Percentiles rank a stretch among this genome's conserved stretches.
phyloP scores from a whole-genome alignment of 23 tunicate species.

The Halocynthia roretzi region DNA sequence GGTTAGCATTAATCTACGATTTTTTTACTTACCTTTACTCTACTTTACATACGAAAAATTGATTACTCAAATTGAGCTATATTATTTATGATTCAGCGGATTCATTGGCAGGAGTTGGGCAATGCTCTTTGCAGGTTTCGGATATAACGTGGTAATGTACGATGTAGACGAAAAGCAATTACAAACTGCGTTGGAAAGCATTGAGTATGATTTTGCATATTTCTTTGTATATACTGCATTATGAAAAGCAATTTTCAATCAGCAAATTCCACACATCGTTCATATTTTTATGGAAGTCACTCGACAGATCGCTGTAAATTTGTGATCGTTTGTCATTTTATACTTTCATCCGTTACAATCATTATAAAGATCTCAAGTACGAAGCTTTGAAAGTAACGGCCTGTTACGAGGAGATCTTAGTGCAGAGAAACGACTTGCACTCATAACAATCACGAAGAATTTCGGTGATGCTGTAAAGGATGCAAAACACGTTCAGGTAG shows the following conservation, averaged over 20 bases:
- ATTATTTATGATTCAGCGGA: slow-evolving; percentile 45
- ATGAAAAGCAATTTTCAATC: too few relatives aligned
- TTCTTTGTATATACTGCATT: neutral
- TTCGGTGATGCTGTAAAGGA: slow-evolving; percentile 47
- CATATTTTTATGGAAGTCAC: too few relatives aligned
- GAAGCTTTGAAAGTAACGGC: slow-evolving; percentile 42
- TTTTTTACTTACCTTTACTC: too few relatives aligned
- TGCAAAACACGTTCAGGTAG: slow-evolving; percentile 74
- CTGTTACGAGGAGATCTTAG: slow-evolving; percentile 63
- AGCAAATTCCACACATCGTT: too few relatives aligned
- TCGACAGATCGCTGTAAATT: too few relatives aligned
- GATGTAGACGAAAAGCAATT: slow-evolving; percentile 59
- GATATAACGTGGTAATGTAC: slow-evolving; percentile 78
- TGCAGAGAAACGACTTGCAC: slow-evolving; percentile 52
- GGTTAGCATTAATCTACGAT: too few relatives aligned
- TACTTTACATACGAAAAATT: too few relatives aligned
- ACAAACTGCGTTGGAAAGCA: slow-evolving; percentile 31
- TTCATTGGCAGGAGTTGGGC: slow-evolving; percentile 98
- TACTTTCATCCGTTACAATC: too few relatives aligned
- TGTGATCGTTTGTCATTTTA: too few relatives aligned
- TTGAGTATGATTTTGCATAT: slow-evolving; percentile 7
- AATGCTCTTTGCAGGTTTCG: slow-evolving; percentile 94
- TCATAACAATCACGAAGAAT: slow-evolving; percentile 47
- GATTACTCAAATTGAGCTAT: too few relatives aligned
- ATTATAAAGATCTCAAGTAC: slow-evolving; percentile 31